Evolutionary conservation across 1,140 invertebrate genomes (phyloP).

Genomic region (Microvelia longipes): DNA sequence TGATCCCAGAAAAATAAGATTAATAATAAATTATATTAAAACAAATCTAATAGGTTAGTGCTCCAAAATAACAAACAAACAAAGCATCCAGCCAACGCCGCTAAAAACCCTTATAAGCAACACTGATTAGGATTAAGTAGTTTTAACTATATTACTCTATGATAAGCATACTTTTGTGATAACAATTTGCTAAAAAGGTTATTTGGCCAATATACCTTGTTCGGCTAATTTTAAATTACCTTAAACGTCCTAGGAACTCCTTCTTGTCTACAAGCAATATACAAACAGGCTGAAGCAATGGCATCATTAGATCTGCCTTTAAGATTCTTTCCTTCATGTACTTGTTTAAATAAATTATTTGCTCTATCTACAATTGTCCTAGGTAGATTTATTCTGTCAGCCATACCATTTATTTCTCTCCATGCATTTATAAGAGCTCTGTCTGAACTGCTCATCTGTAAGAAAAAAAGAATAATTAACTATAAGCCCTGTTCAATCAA

Average conservation of each 20-base stretch:
- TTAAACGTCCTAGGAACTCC: constrained; percentile 97
- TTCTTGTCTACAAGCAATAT: constrained; percentile 97
- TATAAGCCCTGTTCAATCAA: too few species aligned
- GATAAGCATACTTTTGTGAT: too few species aligned
- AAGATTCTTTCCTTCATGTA: constrained; percentile 91
- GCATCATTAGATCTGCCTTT: constrained; percentile 85
- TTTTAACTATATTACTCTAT: too few species aligned
- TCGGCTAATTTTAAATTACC: constrained; percentile 31
- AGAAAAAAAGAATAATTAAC: constrained; percentile 16
- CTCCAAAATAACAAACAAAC: too few species aligned
- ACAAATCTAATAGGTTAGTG: too few species aligned
- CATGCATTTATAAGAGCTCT: constrained; percentile 89
- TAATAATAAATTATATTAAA: too few species aligned
- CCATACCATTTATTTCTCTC: constrained; percentile 93
- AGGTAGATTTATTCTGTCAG: constrained; percentile 90
- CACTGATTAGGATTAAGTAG: too few species aligned
- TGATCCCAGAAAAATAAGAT: not conserved
- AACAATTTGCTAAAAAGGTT: too few species aligned
- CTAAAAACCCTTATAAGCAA: too few species aligned
- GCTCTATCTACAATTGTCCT: constrained; percentile 89
- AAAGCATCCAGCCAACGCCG: too few species aligned
- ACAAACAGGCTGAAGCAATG: constrained; percentile 94
- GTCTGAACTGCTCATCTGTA: constrained; percentile 75
- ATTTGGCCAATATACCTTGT: too few species aligned
- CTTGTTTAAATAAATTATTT: constrained; percentile 93